Base-by-base conservation (phyloP, 2,888 invertebrate species). In the Microplitis deprimator region DNA sequence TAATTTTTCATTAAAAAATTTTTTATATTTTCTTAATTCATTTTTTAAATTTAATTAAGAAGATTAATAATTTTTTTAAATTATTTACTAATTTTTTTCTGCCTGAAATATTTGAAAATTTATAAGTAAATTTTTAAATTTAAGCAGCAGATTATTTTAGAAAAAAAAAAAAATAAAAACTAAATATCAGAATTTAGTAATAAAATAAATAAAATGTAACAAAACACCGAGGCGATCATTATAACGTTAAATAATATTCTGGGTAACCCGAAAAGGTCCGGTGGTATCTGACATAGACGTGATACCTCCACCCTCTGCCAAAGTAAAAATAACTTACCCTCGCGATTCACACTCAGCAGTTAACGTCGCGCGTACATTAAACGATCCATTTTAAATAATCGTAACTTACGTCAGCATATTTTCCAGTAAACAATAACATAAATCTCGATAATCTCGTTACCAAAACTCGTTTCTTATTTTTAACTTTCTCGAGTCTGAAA, bases 251-350 rank as follows among this genome's bases (percentile, higher is more conserved):
- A 80, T 82, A 82, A 83, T 83, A 81, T 80, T 83, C 79, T 83
- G 82, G 73, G 80, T 83, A 87, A 87, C 89, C 89, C 88, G 88
- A 89, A 89, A 89, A 87, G 89, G 89, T 85, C 85, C 87, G 87
- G 29, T 79, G 70, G 78, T 77, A 80, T 79, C 78, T 79, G 78
- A 78, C 71, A 68, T 59, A 68, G 60, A 81, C 75, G 78, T 79
- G 75, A 77, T 81, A 79, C 81, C 62, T 73, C 79, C 80, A 82
- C 81, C 73, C 79, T 79, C 71, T 81, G 76, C 80, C 76, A 81
- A 86, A 79, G 82, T 88, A 89, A 87, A 89, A 89, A 89, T 89
- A 89, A 86, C 86, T 85, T 85, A 85, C 85, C 83, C 83, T 83
- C 81, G 80, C 83, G 74, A 80, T 79, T 80, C 79, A 68, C 62